phyloP scores from a whole-genome alignment of 2,888 invertebrate genomes.

The Eubasilissa splendida region DNA sequence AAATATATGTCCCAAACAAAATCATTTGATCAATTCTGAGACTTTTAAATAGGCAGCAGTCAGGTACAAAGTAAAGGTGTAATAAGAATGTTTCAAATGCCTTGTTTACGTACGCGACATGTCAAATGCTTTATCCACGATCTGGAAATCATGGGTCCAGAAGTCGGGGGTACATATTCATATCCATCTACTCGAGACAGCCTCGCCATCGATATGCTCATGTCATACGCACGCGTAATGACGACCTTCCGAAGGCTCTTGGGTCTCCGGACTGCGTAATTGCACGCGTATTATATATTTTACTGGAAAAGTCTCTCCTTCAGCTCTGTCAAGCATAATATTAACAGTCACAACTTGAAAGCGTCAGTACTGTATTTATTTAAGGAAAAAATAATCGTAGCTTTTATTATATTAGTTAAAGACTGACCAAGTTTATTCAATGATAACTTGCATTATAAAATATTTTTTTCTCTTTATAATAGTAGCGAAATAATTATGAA shows the following conservation, averaged over 20 bases:
- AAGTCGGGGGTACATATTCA: background rate
- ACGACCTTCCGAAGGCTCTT: background rate
- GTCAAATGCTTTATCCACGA: conserved; percentile 15
- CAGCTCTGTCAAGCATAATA: no score
- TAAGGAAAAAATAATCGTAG: no score
- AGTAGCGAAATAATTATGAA: no score
- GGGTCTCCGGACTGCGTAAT: background rate
- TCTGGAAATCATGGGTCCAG: background rate
- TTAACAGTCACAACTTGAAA: no score
- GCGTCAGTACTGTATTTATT: no score
- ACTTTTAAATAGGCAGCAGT: background rate
- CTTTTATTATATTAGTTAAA: no score
- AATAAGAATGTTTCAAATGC: background rate
- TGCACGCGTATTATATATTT: no score
- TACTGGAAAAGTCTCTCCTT: no score
- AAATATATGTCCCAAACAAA: no score
- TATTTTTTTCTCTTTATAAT: no score
- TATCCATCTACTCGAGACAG: background rate
- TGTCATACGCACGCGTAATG: background rate
- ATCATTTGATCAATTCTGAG: background rate
- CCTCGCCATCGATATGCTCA: background rate
- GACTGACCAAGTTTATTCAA: no score
- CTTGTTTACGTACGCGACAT: background rate
- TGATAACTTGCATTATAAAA: no score
- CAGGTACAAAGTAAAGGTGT: background rate